phyloP scores from a whole-genome alignment of 2,113 vertebrate genomes.

The Thinocorus orbignyianus region DNA sequence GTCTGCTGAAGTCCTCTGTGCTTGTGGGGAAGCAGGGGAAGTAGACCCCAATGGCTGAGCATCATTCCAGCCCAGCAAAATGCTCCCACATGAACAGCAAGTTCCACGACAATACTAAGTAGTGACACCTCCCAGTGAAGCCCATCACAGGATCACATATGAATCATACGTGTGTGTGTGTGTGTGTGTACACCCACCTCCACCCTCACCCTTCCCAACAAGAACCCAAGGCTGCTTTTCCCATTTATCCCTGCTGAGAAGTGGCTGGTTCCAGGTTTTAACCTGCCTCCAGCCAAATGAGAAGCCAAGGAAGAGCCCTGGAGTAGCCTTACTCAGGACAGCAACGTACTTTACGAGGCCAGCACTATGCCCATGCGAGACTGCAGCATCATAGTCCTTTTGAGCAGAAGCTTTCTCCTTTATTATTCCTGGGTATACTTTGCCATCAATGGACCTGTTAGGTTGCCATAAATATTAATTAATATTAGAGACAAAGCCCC shows the following conservation, averaged over 20 bases:
- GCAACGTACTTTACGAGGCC: slow-evolving; percentile 82
- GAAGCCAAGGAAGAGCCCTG: neutral
- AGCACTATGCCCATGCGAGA: slow-evolving; percentile 81
- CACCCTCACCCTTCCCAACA: neutral
- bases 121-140: neutral
- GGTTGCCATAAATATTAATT: neutral
- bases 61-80: rapidly evolving
- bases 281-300: neutral
- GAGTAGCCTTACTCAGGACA: neutral
- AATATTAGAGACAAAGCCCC: neutral
- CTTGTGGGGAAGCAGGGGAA: neutral
- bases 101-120: neutral
- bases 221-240: neutral
- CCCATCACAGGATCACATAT: neutral
- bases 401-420: slow-evolving; percentile 85
- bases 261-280: neutral
- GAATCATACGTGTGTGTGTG: neutral
- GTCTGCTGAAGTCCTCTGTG: neutral
- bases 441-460: slow-evolving; percentile 83
- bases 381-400: slow-evolving; percentile 77
- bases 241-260: neutral
- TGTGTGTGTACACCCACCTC: rapidly evolving
- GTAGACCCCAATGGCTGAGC: neutral
- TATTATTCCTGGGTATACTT: slow-evolving; percentile 84
- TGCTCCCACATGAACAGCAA: neutral